phyloP scores from a whole-genome alignment of 2,888 invertebrate genomes.

The Micoletzkya japonica region DNA sequence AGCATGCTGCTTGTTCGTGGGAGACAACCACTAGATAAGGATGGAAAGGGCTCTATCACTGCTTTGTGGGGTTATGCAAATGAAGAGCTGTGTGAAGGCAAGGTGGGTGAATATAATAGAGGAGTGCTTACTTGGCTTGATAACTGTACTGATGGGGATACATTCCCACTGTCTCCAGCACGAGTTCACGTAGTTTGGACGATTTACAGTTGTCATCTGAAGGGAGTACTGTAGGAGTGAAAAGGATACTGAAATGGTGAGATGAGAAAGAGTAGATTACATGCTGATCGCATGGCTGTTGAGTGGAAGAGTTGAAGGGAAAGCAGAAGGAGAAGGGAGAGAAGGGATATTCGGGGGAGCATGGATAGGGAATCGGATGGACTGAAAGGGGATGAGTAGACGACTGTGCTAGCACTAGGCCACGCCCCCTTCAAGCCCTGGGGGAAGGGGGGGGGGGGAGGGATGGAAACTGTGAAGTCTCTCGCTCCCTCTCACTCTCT shows the following conservation, averaged over 20 bases:
- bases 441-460: background rate
- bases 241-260: background rate
- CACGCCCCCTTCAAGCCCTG: background rate
- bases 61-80: too few species aligned
- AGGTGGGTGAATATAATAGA: background rate
- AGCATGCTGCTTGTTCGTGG: too few species aligned
- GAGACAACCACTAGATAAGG: too few species aligned
- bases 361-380: background rate
- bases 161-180: constrained; percentile 60
- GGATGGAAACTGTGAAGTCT: too few species aligned
- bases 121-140: constrained; percentile 55
- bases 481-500: too few species aligned
- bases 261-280: background rate
- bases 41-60: too few species aligned
- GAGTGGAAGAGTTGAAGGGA: constrained; percentile 1
- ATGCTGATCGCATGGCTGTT: constrained; percentile 22
- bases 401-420: background rate
- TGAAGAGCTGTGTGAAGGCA: too few species aligned
- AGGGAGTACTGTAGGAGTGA: too few species aligned
- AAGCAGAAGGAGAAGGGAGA: background rate
- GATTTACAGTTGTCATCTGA: constrained; percentile 62
- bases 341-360: background rate
- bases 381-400: background rate
- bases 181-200: constrained; percentile 57
- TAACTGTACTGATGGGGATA: constrained; percentile 64